These are phyloP conservation scores for Helicorthomorpha holstii DNA, from an alignment of 1,140 invertebrate genomes.

Conservation along the genomic window DNA sequence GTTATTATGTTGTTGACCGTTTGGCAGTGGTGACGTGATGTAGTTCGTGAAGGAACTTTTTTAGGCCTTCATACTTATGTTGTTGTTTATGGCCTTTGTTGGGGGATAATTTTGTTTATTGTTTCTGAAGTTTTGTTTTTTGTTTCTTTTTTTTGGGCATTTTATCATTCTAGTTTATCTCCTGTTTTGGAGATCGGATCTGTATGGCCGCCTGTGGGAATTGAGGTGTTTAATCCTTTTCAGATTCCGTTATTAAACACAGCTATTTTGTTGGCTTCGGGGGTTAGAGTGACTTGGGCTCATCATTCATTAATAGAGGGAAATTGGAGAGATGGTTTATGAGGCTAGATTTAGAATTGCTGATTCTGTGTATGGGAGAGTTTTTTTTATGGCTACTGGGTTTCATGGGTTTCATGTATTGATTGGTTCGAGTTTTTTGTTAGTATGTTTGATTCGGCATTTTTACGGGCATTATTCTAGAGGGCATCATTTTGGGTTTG, in stretches of 20 bases:
- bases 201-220: slow-evolving; percentile 35
- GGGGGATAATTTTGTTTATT: slow-evolving; percentile 45
- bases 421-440: slow-evolving; percentile 47
- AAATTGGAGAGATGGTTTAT: slow-evolving; percentile 25
- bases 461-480: neutral
- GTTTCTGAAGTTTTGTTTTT: slow-evolving; percentile 42
- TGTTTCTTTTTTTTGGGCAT: slow-evolving; percentile 41
- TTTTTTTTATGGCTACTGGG: slow-evolving; percentile 50
- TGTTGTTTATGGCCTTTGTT: slow-evolving; percentile 31
- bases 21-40: slow-evolving; percentile 43
- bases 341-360: slow-evolving; percentile 34
- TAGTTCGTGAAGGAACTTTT: slow-evolving; percentile 25
- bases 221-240: slow-evolving; percentile 41
- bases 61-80: slow-evolving; percentile 25
- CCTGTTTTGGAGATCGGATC: slow-evolving; percentile 40
- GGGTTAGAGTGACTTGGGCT: slow-evolving; percentile 34
- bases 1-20: slow-evolving; percentile 29
- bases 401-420: slow-evolving; percentile 54
- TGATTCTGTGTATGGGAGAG: slow-evolving; percentile 42
- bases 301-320: slow-evolving; percentile 37
- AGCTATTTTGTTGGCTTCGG: slow-evolving; percentile 35
- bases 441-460: slow-evolving; percentile 47
- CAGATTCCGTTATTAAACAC: slow-evolving; percentile 42
- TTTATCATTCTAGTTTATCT: slow-evolving; percentile 40
- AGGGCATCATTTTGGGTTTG: neutral